These are phyloP conservation scores for Kryphioiulus occultus DNA, from an alignment of 2,888 invertebrate species.

Conservation along the genomic window DNA sequence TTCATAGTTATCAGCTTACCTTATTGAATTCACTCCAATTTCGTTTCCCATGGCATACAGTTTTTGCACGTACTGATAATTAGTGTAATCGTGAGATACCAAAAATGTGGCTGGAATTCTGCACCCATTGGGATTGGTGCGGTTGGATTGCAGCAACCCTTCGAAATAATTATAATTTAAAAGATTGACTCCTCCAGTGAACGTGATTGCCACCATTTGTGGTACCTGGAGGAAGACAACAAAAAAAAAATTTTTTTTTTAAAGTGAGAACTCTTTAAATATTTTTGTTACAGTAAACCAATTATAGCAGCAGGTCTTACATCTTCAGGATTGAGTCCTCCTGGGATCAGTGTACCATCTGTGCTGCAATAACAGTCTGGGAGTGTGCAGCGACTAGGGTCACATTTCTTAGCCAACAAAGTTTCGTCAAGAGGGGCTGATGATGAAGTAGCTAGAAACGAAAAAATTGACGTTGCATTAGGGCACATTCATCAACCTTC, in stretches of 20 bases:
- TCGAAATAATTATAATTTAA: conserved; percentile 89
- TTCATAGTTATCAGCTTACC: conserved; percentile 57
- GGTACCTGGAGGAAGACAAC: conserved; percentile 71
- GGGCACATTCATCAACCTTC: conserved; percentile 5
- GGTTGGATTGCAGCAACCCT: conserved; percentile 80
- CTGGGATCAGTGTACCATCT: conserved; percentile 88
- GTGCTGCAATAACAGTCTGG: conserved; percentile 93
- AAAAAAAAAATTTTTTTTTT: not conserved
- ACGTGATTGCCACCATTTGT: conserved; percentile 90
- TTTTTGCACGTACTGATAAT: conserved; percentile 91
- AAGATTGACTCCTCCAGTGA: conserved; percentile 91
- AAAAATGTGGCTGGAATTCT: conserved; percentile 91
- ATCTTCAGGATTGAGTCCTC: conserved; percentile 80
- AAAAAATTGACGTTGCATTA: conserved; percentile 14
- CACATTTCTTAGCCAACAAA: conserved; percentile 71
- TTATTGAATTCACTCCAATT: conserved; percentile 72
- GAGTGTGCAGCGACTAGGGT: conserved; percentile 75
- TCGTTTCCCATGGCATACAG: conserved; percentile 90
- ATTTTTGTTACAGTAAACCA: not conserved
- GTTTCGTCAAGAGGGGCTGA: conserved; percentile 75
- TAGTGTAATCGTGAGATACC: conserved; percentile 86
- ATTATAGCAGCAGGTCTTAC: conserved; percentile 65
- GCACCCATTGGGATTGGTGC: conserved; percentile 89
- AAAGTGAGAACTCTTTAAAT: not conserved
- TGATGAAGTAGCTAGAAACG: conserved; percentile 11